Base-by-base conservation (phyloP, 2,113 vertebrate genomes). In the Lucifuga dentata region DNA sequence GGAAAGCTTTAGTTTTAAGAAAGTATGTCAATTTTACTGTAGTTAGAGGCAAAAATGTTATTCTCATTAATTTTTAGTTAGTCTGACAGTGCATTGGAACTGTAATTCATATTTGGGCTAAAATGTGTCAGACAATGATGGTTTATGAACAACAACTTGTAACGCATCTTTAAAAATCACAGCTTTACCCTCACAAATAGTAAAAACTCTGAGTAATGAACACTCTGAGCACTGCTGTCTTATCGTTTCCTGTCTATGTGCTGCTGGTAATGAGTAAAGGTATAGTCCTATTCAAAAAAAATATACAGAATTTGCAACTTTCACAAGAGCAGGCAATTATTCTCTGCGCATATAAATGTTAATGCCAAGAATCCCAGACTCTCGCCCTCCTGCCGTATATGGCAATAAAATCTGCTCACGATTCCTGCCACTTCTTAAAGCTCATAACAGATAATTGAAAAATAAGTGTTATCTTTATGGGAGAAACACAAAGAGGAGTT, bases 361-460 rank as follows among this genome's bases (percentile, higher is more conserved):
- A 41, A 38, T 67, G 44, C 59, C 58, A 66, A 50, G 39, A 77
- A 23, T 56, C 56, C 48, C 57, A 46, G 52, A 36, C 52, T 57
- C 45, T 16, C n/a, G 17, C 29, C 17, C 29, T 41, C 38, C 48
- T 57, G 45, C 60, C 58, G 62, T 82, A 51, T 55, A 74, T 33
- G 41, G 60, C 40, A 13, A 55, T 43, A 41, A 52, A 76, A 52
- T 45, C 12, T 39, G 33, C 40, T 16, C 15, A 61, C 40, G 49
- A 53, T 35, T 52, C 63, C 16, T 33, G n/a, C n/a, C 1, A 1
- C 20, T 17, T 77, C 67, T 62, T 49, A 39, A 72, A 74, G 16
- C 29, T 56, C 23, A 20, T 46, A 63, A 53, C 26, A 23, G 56
- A 24, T 50, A 55, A 35, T 38, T 62, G 24, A 13, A 41, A 63